Evolutionary conservation across 2,113 vertebrate species (phyloP), one percentile per base, ranked within the genome.

Genomic region (Lepus americanus): DNA sequence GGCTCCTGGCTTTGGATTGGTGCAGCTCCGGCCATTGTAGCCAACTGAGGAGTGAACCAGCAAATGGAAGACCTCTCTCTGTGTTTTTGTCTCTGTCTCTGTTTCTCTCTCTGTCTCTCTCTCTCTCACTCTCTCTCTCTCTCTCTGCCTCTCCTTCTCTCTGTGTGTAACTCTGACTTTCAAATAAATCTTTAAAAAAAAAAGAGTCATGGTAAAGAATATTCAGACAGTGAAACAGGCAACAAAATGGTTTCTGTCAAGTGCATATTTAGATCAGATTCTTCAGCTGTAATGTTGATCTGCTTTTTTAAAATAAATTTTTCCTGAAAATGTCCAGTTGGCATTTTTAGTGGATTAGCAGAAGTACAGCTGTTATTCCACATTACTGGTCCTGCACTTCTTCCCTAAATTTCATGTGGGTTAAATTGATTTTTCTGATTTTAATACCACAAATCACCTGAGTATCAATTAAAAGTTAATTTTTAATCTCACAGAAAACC

Each of bases 201-300:
- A 99, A 94, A 97, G 97, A 98, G 93, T 97, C 96, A 94, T 95
- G 92, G 77, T 95, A 80, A 97, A 97, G 96, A 96, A 97, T 16
- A 29, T 97, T 97, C 95, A 96, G 96, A 97, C 96, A 93, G 79
- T 94, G 95, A 93, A 97, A 97, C 98, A 97, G 84, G 97, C 96
- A 94, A 3, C 96, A 94, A 96, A 96, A 96, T 76, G 96, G 92
- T 98, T 95, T 98, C 95, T 98, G 98, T 98, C 97, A 97, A 98
- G 97, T 98, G 95, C 98, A 98, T 98, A 98, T 96, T 98, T 98
- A 98, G 98, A 97, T 97, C 97, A 98, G 97, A 95, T 92, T 96
- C 96, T 95, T 98, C 97, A 98, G 98, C 92, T 98, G 98, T 98
- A 98, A 98, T 97, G 96, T 97, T 98, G 97, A 98, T 98, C 97